Base-by-base conservation (phyloP, 2,888 invertebrate species). In the Ctena decussata region DNA sequence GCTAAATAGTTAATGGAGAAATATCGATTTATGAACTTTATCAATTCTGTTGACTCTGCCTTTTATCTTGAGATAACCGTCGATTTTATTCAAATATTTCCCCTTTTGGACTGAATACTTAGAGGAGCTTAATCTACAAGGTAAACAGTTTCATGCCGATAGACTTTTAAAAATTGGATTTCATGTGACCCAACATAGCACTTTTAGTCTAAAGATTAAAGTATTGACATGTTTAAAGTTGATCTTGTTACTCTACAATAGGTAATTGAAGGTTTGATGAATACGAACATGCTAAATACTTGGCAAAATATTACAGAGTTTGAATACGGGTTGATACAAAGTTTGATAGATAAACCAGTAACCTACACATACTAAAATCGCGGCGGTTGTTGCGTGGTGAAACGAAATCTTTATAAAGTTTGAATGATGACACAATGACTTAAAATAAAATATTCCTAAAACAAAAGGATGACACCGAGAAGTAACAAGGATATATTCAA, bases 161-260 rank as follows among this genome's bases (percentile, higher is more conserved):
- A 65, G 6, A 65, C 8, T 35, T 65, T 65, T 65, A 18, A 35
- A 65, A 65, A 65, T 65, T 65, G 65, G 65, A 65, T 65, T 65
- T 65, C 65, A 21, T 18, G 65, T 65, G 65, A 65, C 65, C 65
- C 18, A 15, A 5, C 1, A 1, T 65, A 5, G 35, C 65, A 35
- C 65, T 65, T 65, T 65, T 65, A 30, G 65, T 30, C 65, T n/a
- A 24, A 35, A 30, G 65, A 65, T 65, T 65, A 65, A 65, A 35
- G 65, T 65, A 65, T 35, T 65, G 65, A 65, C 65, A 65, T 65
- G 21, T 65, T 65, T 65, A 11, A 35, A 18, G 65, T 65, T 65
- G 3, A 24, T 65, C 65, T 65, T 65, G 8, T 65, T 65, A 21
- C 24, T 65, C 15, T 35, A 65, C 65, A 65, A 65, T 65, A 65